Percentiles rank a stretch among this genome's conserved stretches.
These are phyloP conservation scores for Cossypha heuglini DNA, from an alignment of 2,797 vertebrate species.

Conservation along the genomic window DNA sequence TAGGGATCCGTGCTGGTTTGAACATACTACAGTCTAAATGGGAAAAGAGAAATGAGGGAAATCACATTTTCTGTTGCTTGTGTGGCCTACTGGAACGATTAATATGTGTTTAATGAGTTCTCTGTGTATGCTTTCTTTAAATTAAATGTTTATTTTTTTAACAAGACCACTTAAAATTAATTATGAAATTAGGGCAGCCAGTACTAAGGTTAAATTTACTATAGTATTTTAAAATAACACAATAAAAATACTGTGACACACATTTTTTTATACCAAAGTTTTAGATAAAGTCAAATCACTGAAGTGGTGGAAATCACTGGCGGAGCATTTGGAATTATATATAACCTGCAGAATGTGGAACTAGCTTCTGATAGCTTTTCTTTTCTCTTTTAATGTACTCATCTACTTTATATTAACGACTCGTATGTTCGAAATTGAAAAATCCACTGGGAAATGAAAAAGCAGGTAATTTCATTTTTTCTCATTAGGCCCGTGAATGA, in stretches of 20 bases:
- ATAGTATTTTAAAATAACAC: slow-evolving; percentile 7
- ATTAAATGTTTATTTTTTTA: slow-evolving; percentile 8
- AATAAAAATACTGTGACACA: neutral
- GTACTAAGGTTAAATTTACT: neutral
- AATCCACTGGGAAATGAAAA: neutral
- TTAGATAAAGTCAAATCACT: neutral
- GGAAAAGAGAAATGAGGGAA: neutral
- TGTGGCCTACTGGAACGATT: neutral
- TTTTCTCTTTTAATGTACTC: neutral
- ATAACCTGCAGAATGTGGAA: neutral
- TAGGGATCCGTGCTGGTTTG: neutral
- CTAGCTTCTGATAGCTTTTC: neutral
- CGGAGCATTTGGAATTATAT: neutral
- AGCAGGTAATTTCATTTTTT: neutral
- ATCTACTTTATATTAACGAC: neutral
- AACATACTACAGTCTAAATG: neutral
- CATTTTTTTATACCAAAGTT: neutral
- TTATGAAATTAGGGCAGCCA: neutral
- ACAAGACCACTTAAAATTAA: neutral
- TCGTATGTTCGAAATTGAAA: neutral
- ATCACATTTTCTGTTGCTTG: neutral
- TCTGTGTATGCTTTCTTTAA: neutral
- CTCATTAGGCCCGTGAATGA: neutral
- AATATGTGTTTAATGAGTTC: neutral
- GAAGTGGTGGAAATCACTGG: neutral